These are phyloP conservation scores for Pitangus sulphuratus DNA, from an alignment of 2,797 vertebrate genomes.

Conservation along the genomic window DNA sequence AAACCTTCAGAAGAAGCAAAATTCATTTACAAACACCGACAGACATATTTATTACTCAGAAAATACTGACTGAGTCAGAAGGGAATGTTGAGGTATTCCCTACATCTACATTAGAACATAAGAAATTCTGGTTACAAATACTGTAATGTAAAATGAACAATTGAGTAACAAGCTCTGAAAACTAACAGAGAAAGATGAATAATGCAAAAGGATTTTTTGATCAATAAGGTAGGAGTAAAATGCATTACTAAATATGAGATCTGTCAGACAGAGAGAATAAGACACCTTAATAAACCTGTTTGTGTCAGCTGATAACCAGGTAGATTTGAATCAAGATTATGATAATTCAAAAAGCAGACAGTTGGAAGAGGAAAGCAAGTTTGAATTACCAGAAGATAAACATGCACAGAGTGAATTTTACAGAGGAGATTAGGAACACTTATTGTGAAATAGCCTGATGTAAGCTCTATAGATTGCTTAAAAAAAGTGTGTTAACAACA, in stretches of 20 bases:
- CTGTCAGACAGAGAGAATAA: background rate
- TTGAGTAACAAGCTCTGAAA: background rate
- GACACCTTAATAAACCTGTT: background rate
- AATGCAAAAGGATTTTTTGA: background rate
- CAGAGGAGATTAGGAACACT: background rate
- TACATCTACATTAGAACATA: background rate
- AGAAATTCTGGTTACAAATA: background rate
- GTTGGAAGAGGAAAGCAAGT: background rate
- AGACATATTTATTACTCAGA: background rate
- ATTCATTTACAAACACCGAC: background rate
- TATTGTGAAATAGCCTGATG: background rate
- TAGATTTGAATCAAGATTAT: background rate
- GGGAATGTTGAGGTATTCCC: background rate
- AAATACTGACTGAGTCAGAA: background rate
- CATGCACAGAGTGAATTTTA: background rate
- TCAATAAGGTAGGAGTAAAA: conserved; percentile 23
- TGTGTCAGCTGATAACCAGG: background rate
- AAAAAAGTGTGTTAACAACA: background rate
- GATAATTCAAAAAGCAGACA: background rate
- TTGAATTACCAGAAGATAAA: background rate
- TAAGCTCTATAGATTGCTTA: background rate
- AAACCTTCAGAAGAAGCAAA: background rate
- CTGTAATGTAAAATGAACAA: background rate
- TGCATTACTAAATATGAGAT: background rate
- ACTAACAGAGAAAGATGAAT: background rate